Evolutionary conservation across 2,797 vertebrate species (phyloP), one percentile per base, ranked within the genome.

Genomic region (Gambusia yucatana): DNA sequence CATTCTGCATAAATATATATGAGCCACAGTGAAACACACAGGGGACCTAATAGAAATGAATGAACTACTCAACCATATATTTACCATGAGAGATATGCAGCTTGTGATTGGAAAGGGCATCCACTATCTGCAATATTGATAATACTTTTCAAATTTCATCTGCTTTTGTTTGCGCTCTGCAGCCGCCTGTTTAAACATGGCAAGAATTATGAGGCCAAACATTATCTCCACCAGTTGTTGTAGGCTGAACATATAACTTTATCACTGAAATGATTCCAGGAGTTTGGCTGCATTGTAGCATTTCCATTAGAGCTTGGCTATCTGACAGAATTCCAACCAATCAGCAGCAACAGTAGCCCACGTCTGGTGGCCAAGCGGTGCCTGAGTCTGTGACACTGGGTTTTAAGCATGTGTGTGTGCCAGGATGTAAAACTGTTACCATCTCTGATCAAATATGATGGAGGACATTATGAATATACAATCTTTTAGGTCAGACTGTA

Each of bases 101-200:
- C 97, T 97, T 97, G 97, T 98, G 97, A 98, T 98, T 98, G 97
- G 97, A 99, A 99, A 98, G 98, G 98, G 97, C 98, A 98, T 97
- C 97, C 97, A 97, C 98, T 98, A 98, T 99, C 98, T 98, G 97
- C 97, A 97, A 97, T 98, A 99, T 98, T 99, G 98, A 99, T 99
- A 99, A 99, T 98, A 98, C 97, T 98, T 99, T 98, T 98, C 98
- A 98, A 98, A 98, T 99, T 99, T 99, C 98, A 98, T 98, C 97
- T 98, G 98, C 98, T 99, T 99, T 98, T 99, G 98, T 99, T 99
- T 99, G 98, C 97, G 96, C 98, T 99, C 97, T 96, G 97, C 85
- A 96, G 97, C 97, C 96, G 97, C 97, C 98, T 99, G 98, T 99
- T 99, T 98, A 98, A 99, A 99, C 98, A 99, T 97, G 97, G 97